These are phyloP conservation scores for Caenorhabditis drosophilae DNA, from an alignment of 2,888 invertebrate species.

Conservation along the genomic window DNA sequence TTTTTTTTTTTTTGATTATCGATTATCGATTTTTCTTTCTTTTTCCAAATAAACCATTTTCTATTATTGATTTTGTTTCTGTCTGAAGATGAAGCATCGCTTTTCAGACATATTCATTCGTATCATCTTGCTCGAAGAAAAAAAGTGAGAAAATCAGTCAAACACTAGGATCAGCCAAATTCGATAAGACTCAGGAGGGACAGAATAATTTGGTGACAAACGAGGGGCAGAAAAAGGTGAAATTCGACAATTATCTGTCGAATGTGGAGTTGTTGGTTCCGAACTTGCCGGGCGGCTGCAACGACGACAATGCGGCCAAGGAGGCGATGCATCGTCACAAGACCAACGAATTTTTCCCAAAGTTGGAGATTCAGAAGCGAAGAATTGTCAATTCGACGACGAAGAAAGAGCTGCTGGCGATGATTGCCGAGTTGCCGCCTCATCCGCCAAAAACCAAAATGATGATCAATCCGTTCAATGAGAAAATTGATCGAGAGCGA, in stretches of 20 bases:
- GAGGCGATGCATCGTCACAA: constrained; percentile 22
- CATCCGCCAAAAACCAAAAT: constrained; percentile 17
- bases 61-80: too few species aligned
- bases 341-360: constrained; percentile 27
- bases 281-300: constrained; percentile 22
- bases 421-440: constrained; percentile 13
- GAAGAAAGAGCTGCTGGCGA: constrained; percentile 9
- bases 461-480: too few species aligned
- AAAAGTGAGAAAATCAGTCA: too few species aligned
- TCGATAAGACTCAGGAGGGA: not conserved
- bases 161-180: not conserved
- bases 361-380: constrained; percentile 19
- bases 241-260: too few species aligned
- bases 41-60: too few species aligned
- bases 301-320: constrained; percentile 37
- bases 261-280: constrained; percentile 12
- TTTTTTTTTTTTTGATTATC: too few species aligned
- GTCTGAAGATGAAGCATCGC: too few species aligned
- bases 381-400: constrained; percentile 16
- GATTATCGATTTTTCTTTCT: too few species aligned
- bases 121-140: too few species aligned
- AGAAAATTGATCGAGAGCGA: too few species aligned
- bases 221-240: constrained; percentile 19
- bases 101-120: too few species aligned
- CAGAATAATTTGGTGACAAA: constrained; percentile 1